Percentiles rank a stretch among this genome's conserved stretches.
phyloP scores from a whole-genome alignment of 2,797 vertebrate species.

The Epinephelus awoara region DNA sequence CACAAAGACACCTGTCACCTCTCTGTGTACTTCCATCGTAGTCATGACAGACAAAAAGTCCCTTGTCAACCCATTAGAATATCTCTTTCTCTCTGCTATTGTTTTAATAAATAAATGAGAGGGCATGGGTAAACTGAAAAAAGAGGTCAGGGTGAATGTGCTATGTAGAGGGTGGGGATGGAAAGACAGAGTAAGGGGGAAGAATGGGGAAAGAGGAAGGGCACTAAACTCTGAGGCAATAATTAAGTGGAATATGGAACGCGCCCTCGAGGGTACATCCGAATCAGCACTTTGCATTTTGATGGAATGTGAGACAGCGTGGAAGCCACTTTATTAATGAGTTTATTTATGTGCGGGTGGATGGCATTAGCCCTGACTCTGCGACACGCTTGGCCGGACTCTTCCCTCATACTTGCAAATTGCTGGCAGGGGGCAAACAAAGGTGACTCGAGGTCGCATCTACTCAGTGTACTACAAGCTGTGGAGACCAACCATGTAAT shows the following conservation, averaged over 20 bases:
- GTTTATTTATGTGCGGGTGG: constrained; percentile 69
- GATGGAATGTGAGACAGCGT: constrained; percentile 66
- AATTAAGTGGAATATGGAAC: constrained; percentile 72
- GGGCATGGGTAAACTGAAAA: constrained; percentile 34
- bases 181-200: constrained; percentile 1
- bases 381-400: constrained; percentile 67
- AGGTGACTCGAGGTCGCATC: constrained; percentile 64
- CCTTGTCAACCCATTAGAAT: constrained; percentile 37
- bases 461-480: constrained; percentile 65
- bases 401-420: constrained; percentile 72
- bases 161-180: neutral
- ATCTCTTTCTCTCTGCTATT: constrained; percentile 11
- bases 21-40: constrained; percentile 36
- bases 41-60: constrained; percentile 34
- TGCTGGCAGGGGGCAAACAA: constrained; percentile 61
- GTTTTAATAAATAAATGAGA: constrained; percentile 50
- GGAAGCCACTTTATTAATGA: constrained; percentile 75
- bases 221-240: constrained; percentile 56
- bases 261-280: constrained; percentile 55
- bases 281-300: constrained; percentile 76
- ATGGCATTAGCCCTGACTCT: constrained; percentile 64
- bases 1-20: constrained; percentile 38
- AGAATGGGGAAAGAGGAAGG: constrained; percentile 18
- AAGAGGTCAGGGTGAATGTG: constrained; percentile 57
- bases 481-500: constrained; percentile 69